phyloP scores from a whole-genome alignment of 2,797 vertebrate genomes.

The Urocyon cinereoargenteus region DNA sequence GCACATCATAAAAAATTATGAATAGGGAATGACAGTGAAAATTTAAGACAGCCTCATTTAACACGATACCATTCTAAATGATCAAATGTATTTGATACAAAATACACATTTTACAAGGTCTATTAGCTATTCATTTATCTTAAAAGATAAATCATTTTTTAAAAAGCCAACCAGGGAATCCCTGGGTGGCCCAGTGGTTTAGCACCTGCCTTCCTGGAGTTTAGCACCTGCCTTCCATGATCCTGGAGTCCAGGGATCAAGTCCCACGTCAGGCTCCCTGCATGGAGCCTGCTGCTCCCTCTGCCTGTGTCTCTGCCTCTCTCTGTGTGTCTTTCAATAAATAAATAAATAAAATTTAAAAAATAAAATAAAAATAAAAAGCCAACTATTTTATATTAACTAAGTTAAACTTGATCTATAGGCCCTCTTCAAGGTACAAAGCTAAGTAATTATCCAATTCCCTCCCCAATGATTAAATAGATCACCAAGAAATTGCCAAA shows the following conservation, averaged over 20 bases:
- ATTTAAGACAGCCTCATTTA: conserved; percentile 16
- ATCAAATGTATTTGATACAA: neutral
- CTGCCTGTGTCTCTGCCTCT: too few relatives aligned
- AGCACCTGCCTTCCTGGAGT: too few relatives aligned
- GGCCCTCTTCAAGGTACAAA: neutral
- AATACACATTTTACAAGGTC: conserved; percentile 17
- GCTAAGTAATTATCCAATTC: conserved; percentile 9
- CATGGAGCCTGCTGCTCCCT: too few relatives aligned
- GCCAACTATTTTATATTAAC: neutral
- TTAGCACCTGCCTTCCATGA: too few relatives aligned
- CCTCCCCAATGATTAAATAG: neutral
- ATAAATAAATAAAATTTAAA: too few relatives aligned
- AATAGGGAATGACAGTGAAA: neutral
- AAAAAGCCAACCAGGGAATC: neutral
- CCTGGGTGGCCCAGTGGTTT: too few relatives aligned
- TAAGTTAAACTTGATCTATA: neutral
- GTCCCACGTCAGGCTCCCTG: too few relatives aligned
- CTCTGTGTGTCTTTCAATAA: too few relatives aligned
- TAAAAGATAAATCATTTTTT: conserved; percentile 6
- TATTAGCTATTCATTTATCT: neutral
- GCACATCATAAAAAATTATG: neutral
- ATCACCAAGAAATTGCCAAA: neutral
- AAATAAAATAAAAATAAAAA: too few relatives aligned
- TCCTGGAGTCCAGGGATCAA: too few relatives aligned
- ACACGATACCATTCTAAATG: neutral